A percentile compares a stretch with the other conserved stretches of the same genome.
Evolutionary conservation across 2,797 vertebrate species (phyloP).

Genomic region (Pipistrellus pygmaeus): DNA sequence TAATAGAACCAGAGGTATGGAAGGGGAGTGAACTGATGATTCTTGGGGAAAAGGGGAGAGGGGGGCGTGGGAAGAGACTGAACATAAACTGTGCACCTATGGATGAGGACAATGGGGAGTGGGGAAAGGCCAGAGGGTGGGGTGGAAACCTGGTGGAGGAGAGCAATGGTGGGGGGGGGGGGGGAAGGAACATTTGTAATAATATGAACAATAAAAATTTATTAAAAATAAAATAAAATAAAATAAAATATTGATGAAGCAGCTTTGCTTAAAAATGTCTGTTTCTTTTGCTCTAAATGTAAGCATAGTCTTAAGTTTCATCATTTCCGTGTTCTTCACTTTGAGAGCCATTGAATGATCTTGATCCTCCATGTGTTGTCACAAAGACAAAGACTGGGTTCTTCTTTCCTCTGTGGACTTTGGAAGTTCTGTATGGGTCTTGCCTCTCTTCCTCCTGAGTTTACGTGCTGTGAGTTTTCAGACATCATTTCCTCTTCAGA

Average conservation of each 20-base stretch:
- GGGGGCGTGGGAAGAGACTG: no score
- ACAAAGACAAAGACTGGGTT: not conserved
- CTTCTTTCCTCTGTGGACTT: not conserved
- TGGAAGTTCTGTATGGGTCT: not conserved
- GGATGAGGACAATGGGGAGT: no score
- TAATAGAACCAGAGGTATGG: no score
- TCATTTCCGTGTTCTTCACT: not conserved
- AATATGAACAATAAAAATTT: no score
- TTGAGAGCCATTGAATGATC: not conserved
- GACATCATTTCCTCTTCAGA: not conserved
- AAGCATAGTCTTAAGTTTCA: not conserved
- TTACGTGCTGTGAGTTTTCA: not conserved
- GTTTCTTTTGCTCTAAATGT: not conserved
- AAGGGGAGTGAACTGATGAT: no score
- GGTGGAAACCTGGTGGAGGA: no score
- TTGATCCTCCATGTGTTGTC: not conserved
- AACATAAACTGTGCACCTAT: no score
- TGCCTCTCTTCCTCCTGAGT: not conserved
- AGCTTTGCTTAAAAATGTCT: not conserved
- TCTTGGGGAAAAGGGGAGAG: no score
- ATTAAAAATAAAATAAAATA: no score
- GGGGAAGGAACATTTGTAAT: no score
- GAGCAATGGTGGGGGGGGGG: no score
- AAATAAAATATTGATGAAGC: constrained; percentile 10
- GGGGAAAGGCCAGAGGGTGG: no score